Conservation (phyloP, 2,888 invertebrate species). For the Ophioninae sp. region DNA sequence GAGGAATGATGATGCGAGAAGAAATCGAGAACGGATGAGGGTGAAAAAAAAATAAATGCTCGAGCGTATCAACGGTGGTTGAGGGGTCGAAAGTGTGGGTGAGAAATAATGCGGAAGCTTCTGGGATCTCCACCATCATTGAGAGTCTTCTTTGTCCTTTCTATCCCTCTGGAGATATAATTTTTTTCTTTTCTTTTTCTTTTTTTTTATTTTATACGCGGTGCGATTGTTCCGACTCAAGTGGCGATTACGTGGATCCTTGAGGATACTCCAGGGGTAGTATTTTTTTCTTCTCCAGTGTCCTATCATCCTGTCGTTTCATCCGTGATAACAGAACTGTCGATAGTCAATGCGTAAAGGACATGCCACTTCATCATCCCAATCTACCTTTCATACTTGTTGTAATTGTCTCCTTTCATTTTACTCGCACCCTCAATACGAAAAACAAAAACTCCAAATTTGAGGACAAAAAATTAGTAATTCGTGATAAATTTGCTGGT, state of each 20-base stretch:
- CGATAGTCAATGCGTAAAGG: conserved; percentile 27
- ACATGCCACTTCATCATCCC: not conserved
- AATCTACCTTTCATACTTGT: not conserved
- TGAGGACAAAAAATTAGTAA: not conserved
- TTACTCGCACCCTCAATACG: not conserved
- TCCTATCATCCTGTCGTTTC: conserved; percentile 36
- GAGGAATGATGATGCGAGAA: conserved; percentile 13
- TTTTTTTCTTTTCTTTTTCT: conserved; percentile 25
- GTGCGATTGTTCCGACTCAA: conserved; percentile 47
- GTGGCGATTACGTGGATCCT: conserved; percentile 37
- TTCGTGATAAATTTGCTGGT: not conserved
- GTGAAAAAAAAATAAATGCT: conserved; percentile 25
- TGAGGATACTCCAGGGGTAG: conserved; percentile 20
- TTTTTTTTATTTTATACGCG: conserved; percentile 13
- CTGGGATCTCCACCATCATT: conserved; percentile 20
- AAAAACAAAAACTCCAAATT: not conserved
- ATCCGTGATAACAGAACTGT: conserved; percentile 42
- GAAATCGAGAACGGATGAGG: conserved; percentile 30
- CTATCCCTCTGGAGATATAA: conserved; percentile 12
- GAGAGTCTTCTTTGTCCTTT: conserved; percentile 30
- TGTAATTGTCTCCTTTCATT: not conserved
- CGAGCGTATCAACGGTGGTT: conserved; percentile 29
- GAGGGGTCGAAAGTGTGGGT: conserved; percentile 37
- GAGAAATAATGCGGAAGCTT: conserved; percentile 49
- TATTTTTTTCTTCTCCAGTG: conserved; percentile 31